phyloP scores from a whole-genome alignment of 2,113 vertebrate genomes.

The Columbina picui region DNA sequence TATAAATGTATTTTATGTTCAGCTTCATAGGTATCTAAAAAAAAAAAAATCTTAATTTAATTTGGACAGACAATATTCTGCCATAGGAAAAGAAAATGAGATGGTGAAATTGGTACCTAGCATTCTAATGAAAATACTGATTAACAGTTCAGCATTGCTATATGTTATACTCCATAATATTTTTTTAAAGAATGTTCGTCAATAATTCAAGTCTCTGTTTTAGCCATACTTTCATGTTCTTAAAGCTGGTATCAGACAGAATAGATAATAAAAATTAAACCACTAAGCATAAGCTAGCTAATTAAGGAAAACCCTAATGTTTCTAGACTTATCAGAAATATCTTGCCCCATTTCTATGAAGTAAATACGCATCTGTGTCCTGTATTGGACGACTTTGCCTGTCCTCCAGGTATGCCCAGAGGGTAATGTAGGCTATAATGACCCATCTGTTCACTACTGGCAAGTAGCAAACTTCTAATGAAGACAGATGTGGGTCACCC shows the following conservation, averaged over 20 bases:
- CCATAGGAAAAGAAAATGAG: background rate
- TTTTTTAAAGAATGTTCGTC: background rate
- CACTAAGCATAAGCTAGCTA: background rate
- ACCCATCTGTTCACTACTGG: conserved; percentile 84
- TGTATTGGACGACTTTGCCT: conserved; percentile 68
- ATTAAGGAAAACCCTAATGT: background rate
- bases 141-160: background rate
- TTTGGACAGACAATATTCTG: background rate
- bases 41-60: background rate
- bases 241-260: background rate
- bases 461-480: conserved; percentile 84
- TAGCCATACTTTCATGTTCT: background rate
- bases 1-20: background rate
- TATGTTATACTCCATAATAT: background rate
- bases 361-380: conserved; percentile 49
- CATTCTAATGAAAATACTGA: background rate
- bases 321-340: conserved; percentile 1
- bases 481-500: conserved; percentile 85
- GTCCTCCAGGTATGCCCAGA: conserved; percentile 81
- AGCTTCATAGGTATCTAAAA: background rate
- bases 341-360: background rate
- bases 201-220: background rate
- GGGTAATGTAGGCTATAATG: conserved; percentile 79
- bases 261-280: background rate
- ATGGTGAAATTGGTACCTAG: background rate